phyloP scores from a whole-genome alignment of 2,797 vertebrate genomes.

The Poecilia picta region DNA sequence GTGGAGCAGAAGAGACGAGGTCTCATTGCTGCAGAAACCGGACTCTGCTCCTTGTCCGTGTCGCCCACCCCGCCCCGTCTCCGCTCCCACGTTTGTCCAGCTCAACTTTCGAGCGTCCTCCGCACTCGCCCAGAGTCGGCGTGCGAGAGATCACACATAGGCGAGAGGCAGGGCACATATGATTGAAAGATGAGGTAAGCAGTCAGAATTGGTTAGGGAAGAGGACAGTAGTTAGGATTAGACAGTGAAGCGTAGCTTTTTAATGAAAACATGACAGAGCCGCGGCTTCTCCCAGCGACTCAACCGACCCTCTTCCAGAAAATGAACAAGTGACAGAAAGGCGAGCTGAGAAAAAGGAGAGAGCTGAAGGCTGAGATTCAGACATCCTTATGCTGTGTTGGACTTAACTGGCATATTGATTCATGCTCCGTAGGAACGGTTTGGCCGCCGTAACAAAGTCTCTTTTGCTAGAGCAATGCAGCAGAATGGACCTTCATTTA shows the following conservation, averaged over 20 bases:
- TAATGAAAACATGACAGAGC: constrained; percentile 84
- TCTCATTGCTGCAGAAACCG: constrained; percentile 58
- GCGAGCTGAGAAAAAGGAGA: constrained; percentile 13
- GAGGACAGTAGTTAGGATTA: constrained; percentile 76
- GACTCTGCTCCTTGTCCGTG: constrained; percentile 47
- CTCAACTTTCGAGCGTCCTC: constrained; percentile 40
- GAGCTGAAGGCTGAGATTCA: constrained; percentile 44
- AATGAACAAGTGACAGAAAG: constrained; percentile 44
- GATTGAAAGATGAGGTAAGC: constrained; percentile 76
- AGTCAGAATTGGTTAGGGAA: constrained; percentile 73
- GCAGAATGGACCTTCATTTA: constrained; percentile 48
- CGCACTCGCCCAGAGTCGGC: constrained; percentile 14
- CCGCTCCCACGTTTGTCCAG: constrained; percentile 40
- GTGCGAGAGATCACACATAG: constrained; percentile 22
- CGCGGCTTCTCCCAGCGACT: constrained; percentile 45
- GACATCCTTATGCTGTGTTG: constrained; percentile 58
- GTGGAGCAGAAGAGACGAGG: constrained; percentile 81
- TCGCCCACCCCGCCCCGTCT: constrained; percentile 22
- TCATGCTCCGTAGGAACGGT: constrained; percentile 58
- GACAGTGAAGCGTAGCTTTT: constrained; percentile 85
- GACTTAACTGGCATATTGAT: constrained; percentile 56
- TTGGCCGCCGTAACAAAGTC: constrained; percentile 71
- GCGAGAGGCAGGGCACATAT: constrained; percentile 39
- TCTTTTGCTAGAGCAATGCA: constrained; percentile 57
- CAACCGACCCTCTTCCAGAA: constrained; percentile 40